Percentiles rank a stretch among this genome's conserved stretches.
Conservation (phyloP, 2,113 vertebrate species). For the Tetrao urogallus region DNA sequence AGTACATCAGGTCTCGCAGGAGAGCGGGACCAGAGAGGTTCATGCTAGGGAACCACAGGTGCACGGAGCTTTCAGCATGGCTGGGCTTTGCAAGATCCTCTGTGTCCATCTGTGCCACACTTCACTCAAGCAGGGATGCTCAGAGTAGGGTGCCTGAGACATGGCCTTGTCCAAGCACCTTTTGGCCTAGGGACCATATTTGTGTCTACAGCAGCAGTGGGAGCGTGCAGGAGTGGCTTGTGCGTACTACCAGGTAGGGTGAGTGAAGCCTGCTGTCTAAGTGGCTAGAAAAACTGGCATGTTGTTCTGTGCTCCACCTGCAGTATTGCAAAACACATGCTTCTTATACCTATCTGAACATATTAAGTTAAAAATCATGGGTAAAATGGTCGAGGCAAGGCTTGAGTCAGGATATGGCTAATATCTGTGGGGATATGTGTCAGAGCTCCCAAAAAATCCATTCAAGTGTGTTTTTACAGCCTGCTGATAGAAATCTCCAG, state of each 20-base stretch:
- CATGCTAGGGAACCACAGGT: not conserved
- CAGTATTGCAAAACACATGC: not conserved
- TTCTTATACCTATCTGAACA: not conserved
- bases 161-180: not conserved
- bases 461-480: not conserved
- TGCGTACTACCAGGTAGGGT: accelerated
- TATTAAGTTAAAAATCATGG: not conserved
- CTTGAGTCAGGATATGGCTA: not conserved
- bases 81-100: not conserved
- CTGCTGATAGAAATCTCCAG: not conserved
- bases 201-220: not conserved
- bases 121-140: not conserved
- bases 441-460: not conserved
- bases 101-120: no score
- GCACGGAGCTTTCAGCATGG: no score
- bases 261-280: not conserved
- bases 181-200: not conserved
- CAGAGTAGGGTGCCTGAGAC: not conserved
- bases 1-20: accelerated
- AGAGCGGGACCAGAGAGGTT: not conserved
- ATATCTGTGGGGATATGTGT: not conserved
- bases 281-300: not conserved
- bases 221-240: not conserved
- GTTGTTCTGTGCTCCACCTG: not conserved
- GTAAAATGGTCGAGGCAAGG: not conserved